phyloP scores from a whole-genome alignment of 1,140 invertebrate species.

The Elymnias hypermnestra region DNA sequence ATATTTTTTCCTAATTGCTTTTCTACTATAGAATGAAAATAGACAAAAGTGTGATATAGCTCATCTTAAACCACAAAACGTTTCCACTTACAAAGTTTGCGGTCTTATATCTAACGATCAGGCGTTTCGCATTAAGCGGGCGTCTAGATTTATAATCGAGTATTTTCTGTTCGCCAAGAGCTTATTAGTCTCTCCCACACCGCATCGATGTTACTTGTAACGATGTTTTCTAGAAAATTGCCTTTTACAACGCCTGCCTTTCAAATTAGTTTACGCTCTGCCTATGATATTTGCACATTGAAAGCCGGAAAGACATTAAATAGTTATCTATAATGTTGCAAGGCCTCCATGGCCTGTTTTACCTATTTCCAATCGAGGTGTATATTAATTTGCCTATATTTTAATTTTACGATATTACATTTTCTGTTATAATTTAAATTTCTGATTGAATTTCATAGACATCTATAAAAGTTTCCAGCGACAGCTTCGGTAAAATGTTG shows the following conservation, averaged over 20 bases:
- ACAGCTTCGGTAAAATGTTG: too few relatives aligned
- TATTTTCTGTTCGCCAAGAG: slow-evolving; percentile 21
- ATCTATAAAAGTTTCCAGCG: too few relatives aligned
- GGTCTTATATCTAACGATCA: slow-evolving; percentile 19
- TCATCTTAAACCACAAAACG: slow-evolving; percentile 11
- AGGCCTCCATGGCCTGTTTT: too few relatives aligned
- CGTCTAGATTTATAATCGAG: slow-evolving; percentile 31
- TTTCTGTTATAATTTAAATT: too few relatives aligned
- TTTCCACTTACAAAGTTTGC: slow-evolving; percentile 10
- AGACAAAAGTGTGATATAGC: too few relatives aligned
- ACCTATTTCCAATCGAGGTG: too few relatives aligned
- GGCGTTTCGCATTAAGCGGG: slow-evolving; percentile 23
- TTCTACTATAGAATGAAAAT: too few relatives aligned
- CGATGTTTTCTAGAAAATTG: slow-evolving; percentile 29
- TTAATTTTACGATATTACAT: too few relatives aligned
- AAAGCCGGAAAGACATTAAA: slow-evolving; percentile 1
- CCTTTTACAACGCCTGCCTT: slow-evolving; percentile 23
- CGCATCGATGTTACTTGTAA: slow-evolving; percentile 20
- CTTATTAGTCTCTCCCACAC: slow-evolving; percentile 27
- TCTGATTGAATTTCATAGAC: too few relatives aligned
- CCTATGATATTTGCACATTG: slow-evolving; percentile 1
- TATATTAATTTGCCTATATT: too few relatives aligned
- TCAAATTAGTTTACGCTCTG: slow-evolving; percentile 15
- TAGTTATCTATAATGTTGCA: too few relatives aligned
- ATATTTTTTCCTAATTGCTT: too few relatives aligned